Conservation (phyloP, 1,140 invertebrate genomes). For the Drosophila elegans region DNA sequence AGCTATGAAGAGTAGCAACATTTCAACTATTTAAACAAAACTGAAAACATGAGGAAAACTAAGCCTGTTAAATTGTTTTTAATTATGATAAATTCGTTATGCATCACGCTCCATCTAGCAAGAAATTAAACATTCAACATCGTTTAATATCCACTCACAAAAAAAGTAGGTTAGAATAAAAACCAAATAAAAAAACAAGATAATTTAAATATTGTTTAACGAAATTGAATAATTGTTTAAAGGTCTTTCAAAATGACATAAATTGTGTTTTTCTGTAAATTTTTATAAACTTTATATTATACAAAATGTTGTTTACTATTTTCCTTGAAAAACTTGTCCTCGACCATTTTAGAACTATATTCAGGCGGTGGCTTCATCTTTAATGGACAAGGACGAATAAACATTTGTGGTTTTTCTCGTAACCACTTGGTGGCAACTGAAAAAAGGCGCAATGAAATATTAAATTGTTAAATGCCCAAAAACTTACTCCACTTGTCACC, state of each 20-base stretch:
- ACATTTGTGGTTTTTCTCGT: conserved; percentile 22
- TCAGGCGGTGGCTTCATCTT: neutral
- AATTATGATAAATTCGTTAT: neutral
- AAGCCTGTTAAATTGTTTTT: neutral
- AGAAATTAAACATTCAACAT: neutral
- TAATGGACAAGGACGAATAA: conserved; percentile 14
- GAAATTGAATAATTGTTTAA: neutral
- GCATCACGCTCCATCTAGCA: neutral
- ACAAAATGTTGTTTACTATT: too few species aligned
- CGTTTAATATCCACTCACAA: too few species aligned
- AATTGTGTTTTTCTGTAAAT: neutral
- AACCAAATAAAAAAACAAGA: neutral
- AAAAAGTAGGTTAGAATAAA: too few species aligned
- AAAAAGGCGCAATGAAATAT: neutral
- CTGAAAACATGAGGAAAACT: neutral
- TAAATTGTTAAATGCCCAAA: neutral
- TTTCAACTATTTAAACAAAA: neutral
- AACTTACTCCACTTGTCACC: conserved; percentile 39
- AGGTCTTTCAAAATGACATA: too few species aligned
- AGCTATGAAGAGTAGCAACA: neutral
- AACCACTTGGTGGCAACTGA: conserved; percentile 38
- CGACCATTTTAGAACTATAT: neutral
- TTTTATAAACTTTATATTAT: neutral
- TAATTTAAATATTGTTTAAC: neutral
- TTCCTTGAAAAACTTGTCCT: neutral